Conservation (phyloP, 2,113 vertebrate genomes). For the Argyrosomus japonicus region DNA sequence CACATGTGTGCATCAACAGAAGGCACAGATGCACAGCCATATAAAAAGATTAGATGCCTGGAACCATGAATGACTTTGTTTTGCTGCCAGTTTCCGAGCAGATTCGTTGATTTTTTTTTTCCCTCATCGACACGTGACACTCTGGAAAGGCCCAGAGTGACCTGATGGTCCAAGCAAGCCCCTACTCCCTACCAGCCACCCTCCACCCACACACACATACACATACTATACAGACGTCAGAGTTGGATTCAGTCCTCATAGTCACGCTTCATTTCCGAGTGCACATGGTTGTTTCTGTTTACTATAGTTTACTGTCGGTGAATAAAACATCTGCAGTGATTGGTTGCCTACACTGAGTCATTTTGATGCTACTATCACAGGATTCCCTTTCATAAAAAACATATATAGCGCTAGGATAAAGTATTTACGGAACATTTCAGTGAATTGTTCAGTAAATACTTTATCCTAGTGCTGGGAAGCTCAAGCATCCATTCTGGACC, state of each 20-base stretch:
- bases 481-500: too few relatives aligned
- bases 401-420: too few relatives aligned
- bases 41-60: constrained; percentile 56
- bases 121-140: neutral
- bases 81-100: constrained; percentile 22
- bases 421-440: too few relatives aligned
- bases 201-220: neutral
- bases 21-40: constrained; percentile 51
- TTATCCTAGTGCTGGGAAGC: too few relatives aligned
- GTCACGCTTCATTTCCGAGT: neutral
- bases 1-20: constrained; percentile 66
- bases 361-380: too few relatives aligned
- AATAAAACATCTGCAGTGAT: neutral
- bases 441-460: too few relatives aligned
- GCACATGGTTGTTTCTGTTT: neutral
- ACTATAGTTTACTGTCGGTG: neutral
- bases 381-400: neutral
- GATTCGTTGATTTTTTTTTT: constrained; percentile 49
- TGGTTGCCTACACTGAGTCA: neutral
- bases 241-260: neutral
- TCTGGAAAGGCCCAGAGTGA: neutral
- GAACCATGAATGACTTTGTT: constrained; percentile 75
- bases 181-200: too few relatives aligned
- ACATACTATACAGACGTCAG: constrained; percentile 16
- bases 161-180: too few relatives aligned